Base-by-base conservation (phyloP, 35 echinoderm and acorn worm genomes). In the Strongylocentrotus purpuratus region DNA sequence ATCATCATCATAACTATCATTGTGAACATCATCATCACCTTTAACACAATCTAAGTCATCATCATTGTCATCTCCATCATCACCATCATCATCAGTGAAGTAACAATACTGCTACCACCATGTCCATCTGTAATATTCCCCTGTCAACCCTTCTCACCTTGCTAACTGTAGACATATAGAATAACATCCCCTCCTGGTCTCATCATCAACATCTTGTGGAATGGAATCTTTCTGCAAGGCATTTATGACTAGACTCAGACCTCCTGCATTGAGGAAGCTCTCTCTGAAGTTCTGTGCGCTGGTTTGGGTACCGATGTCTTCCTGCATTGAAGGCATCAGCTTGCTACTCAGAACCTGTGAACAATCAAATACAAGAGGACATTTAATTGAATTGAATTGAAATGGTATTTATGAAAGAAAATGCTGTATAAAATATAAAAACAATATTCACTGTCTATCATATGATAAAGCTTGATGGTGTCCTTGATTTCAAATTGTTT, bases 161-260 rank as follows among this genome's bases (percentile, higher is more conserved):
- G 97, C 98, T 94, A 99, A 92, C 87, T 99, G 98, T 14, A 99
- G 95, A 85, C 96, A 96, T 22, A 99, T 99, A 28, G 97, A 98
- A 58, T 99, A 99, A 88, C 98, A 99, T 9, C 98, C 97, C 65
- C 97, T 95, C 85, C 97, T 96, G 2, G 97, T 99, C 58, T 97
- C 97, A 46, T 97, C 94, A 86, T 99, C 98, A 10, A 98, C 94
- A 89, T 99, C 98, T 9, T 92, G 87, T 31, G 97, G 98, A 65
- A 98, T 99, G 14, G 97, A 95, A 85, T 99, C 98, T 92, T 95
- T 99, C 86, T 99, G 98, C 12, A 99, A 93, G 0, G 98, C 97
- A 32, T 94, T 98, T 1, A 96, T 96, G 4, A 98, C 97, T 32
- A 98, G 48, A 95, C 97, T 99, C 94, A 99, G 94, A 28, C 97